These are phyloP conservation scores for Clarias macrocephalus DNA, from an alignment of 2,113 vertebrate genomes.

Conservation along the genomic window DNA sequence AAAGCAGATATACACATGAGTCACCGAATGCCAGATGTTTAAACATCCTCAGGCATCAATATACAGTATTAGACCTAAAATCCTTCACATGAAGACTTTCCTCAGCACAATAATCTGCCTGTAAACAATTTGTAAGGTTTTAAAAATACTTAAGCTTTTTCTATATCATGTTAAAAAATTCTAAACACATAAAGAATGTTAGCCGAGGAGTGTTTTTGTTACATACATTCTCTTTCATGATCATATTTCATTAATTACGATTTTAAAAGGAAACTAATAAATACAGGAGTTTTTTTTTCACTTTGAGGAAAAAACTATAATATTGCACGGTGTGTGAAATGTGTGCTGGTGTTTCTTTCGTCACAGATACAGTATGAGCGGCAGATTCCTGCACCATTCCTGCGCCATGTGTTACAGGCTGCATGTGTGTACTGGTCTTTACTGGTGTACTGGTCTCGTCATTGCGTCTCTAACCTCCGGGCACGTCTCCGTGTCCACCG, in stretches of 20 bases:
- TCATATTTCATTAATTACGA: background rate
- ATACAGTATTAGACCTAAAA: background rate
- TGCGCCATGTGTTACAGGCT: background rate
- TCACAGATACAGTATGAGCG: background rate
- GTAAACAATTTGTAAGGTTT: background rate
- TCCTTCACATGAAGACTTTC: background rate
- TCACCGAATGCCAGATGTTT: background rate
- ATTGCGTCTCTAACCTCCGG: constrained; percentile 16
- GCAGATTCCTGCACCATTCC: background rate
- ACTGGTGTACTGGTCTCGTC: background rate
- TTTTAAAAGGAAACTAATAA: background rate
- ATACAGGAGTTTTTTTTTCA: background rate
- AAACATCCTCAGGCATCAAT: background rate
- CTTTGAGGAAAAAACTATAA: background rate
- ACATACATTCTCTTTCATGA: too few relatives aligned
- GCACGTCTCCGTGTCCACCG: background rate
- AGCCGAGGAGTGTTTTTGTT: background rate
- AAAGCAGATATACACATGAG: background rate
- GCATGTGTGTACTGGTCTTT: background rate
- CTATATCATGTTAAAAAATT: background rate
- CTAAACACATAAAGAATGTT: background rate
- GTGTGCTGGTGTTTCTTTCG: background rate
- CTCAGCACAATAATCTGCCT: background rate
- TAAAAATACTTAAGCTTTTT: background rate
- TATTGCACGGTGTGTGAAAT: background rate